Conservation (phyloP, 2,113 vertebrate genomes). For the Brachypodius melanocephalos region DNA sequence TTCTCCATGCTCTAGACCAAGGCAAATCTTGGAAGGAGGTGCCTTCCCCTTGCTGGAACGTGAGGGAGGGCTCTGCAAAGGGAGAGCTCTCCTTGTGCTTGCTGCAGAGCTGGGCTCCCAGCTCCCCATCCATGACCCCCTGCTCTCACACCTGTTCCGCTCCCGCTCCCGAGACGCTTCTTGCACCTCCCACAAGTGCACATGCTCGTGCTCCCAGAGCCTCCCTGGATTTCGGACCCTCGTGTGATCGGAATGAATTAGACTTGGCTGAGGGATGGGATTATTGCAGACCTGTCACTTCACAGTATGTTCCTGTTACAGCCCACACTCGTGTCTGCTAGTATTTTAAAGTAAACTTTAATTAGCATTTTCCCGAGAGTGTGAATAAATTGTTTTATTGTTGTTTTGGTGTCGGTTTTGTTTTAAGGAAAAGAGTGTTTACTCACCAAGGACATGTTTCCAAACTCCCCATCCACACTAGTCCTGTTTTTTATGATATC, state of each 20-base stretch:
- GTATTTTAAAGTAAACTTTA: slow-evolving; percentile 61
- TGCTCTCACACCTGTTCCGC: slow-evolving; percentile 52
- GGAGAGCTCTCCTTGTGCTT: background rate
- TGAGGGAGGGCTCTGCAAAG: background rate
- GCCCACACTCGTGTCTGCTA: slow-evolving; percentile 63
- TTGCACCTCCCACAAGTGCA: slow-evolving; percentile 62
- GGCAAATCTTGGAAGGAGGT: background rate
- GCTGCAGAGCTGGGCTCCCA: background rate
- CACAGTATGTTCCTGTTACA: slow-evolving; percentile 66
- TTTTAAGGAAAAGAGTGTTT: slow-evolving; percentile 11
- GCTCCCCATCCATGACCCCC: background rate
- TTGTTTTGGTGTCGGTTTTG: slow-evolving; percentile 58
- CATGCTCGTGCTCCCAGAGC: slow-evolving; percentile 41
- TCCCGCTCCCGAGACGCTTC: slow-evolving; percentile 18
- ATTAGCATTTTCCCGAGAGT: slow-evolving; percentile 53
- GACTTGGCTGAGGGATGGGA: slow-evolving; percentile 45
- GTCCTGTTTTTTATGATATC: background rate
- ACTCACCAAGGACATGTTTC: slow-evolving; percentile 15
- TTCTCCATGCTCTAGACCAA: rapidly evolving
- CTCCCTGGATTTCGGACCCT: slow-evolving; percentile 55
- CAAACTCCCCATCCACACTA: slow-evolving; percentile 26
- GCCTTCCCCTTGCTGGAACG: rapidly evolving
- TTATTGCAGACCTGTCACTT: slow-evolving; percentile 67
- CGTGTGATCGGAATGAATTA: slow-evolving; percentile 21
- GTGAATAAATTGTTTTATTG: slow-evolving; percentile 53